phyloP scores from a whole-genome alignment of 1,140 invertebrate species.

The Chrysopa pallens region DNA sequence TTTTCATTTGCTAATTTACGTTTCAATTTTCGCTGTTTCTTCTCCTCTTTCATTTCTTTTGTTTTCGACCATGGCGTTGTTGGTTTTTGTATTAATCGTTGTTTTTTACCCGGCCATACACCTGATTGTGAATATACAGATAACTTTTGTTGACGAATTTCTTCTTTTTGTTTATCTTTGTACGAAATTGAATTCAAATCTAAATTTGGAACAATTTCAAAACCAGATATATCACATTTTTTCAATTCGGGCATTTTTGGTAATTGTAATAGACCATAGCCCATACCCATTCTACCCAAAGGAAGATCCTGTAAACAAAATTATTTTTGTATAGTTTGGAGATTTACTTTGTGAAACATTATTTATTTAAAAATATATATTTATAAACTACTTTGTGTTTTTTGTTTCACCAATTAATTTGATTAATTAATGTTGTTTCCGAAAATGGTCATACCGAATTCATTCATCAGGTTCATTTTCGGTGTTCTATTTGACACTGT shows the following conservation, averaged over 20 bases:
- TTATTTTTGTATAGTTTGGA: neutral
- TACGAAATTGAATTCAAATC: conserved; percentile 66
- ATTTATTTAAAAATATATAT: conserved; percentile 2
- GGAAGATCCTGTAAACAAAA: conserved; percentile 47
- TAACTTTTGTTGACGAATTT: conserved; percentile 50
- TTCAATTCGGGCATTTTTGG: conserved; percentile 92
- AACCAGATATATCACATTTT: conserved; percentile 42
- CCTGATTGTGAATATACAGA: conserved; percentile 46
- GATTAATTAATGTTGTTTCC: neutral
- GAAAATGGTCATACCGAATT: too few species aligned
- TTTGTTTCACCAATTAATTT: neutral
- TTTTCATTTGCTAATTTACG: conserved; percentile 31
- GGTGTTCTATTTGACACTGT: too few species aligned
- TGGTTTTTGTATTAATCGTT: conserved; percentile 33
- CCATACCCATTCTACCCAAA: conserved; percentile 65
- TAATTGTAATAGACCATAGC: conserved; percentile 76
- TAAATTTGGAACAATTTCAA: conserved; percentile 38
- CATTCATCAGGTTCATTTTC: too few species aligned
- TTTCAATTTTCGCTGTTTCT: conserved; percentile 39
- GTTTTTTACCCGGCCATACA: conserved; percentile 51
- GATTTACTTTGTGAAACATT: too few species aligned
- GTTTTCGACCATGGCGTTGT: conserved; percentile 64
- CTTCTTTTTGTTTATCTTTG: conserved; percentile 64
- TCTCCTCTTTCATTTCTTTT: conserved; percentile 55
- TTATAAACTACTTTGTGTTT: too few species aligned